Evolutionary conservation across 92 coral and sea anemone genomes (phyloP).

Genomic region (Zoanthus gigantus): DNA sequence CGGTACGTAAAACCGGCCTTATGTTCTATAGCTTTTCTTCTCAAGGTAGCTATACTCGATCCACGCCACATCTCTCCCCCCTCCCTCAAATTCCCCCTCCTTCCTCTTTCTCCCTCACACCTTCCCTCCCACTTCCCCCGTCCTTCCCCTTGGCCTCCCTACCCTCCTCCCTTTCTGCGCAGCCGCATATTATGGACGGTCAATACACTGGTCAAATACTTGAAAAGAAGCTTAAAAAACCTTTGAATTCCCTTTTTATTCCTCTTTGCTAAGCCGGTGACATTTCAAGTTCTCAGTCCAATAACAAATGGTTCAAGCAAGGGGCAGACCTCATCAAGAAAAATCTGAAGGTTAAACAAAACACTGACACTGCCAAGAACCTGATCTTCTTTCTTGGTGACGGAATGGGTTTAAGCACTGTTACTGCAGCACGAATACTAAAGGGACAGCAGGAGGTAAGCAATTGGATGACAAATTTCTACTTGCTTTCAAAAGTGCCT

Average conservation of each 20-base stretch:
- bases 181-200: too few relatives aligned
- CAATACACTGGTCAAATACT: too few relatives aligned
- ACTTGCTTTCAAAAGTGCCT: too few relatives aligned
- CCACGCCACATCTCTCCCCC: conserved; percentile 99
- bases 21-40: conserved; percentile 97
- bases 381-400: conserved; percentile 87
- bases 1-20: conserved; percentile 85
- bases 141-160: too few relatives aligned
- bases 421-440: conserved; percentile 78
- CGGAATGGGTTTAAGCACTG: conserved; percentile 83
- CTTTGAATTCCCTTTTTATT: too few relatives aligned
- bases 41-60: conserved; percentile 92
- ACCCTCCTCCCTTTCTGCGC: too few relatives aligned
- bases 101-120: too few relatives aligned
- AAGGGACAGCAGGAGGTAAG: conserved; percentile 72
- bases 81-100: too few relatives aligned
- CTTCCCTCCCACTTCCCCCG: too few relatives aligned
- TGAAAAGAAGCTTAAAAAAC: too few relatives aligned
- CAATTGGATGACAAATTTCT: too few relatives aligned
- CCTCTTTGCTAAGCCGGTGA: neutral
- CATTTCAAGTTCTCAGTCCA: conserved; percentile 60
- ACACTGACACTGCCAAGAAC: conserved; percentile 85
- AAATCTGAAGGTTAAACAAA: conserved; percentile 72
- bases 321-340: conserved; percentile 75
- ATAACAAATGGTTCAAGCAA: conserved; percentile 84